phyloP scores from a whole-genome alignment of 2,797 vertebrate genomes.

The Oreonectes daqikongensis region DNA sequence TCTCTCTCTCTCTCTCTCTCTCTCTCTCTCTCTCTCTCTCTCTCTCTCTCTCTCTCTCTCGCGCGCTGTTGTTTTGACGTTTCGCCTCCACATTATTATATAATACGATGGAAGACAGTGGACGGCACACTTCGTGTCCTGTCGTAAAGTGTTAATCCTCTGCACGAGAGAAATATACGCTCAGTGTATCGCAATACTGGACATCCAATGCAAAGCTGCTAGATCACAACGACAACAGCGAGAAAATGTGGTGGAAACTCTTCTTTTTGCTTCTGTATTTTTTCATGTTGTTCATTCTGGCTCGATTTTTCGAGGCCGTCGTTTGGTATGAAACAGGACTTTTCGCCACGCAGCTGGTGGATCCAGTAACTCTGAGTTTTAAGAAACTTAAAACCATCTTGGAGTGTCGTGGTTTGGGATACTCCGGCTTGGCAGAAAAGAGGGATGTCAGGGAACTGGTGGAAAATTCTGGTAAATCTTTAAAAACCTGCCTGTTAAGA shows the following conservation, averaged over 20 bases:
- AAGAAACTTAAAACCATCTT: constrained; percentile 91
- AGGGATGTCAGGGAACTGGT: constrained; percentile 91
- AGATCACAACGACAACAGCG: constrained; percentile 12
- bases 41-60: too few relatives aligned
- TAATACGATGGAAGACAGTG: not conserved
- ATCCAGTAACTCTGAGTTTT: constrained; percentile 92
- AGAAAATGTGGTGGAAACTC: constrained; percentile 92
- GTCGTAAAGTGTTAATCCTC: not conserved
- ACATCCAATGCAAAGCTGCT: constrained; percentile 28
- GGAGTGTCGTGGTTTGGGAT: constrained; percentile 89
- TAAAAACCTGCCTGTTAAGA: not conserved
- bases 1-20: too few relatives aligned
- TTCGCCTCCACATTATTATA: not conserved
- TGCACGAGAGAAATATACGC: not conserved
- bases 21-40: too few relatives aligned
- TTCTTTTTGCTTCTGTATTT: constrained; percentile 94
- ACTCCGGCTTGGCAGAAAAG: constrained; percentile 88
- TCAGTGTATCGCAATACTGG: not conserved
- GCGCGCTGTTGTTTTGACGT: constrained; percentile 2
- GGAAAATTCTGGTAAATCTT: constrained; percentile 86
- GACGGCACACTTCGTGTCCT: not conserved
- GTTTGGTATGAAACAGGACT: constrained; percentile 96
- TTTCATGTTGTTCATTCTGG: constrained; percentile 87
- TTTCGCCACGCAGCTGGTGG: constrained; percentile 92
- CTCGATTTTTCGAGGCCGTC: constrained; percentile 90